phyloP scores from a whole-genome alignment of 2,888 invertebrate genomes.

The Acheta domesticus region DNA sequence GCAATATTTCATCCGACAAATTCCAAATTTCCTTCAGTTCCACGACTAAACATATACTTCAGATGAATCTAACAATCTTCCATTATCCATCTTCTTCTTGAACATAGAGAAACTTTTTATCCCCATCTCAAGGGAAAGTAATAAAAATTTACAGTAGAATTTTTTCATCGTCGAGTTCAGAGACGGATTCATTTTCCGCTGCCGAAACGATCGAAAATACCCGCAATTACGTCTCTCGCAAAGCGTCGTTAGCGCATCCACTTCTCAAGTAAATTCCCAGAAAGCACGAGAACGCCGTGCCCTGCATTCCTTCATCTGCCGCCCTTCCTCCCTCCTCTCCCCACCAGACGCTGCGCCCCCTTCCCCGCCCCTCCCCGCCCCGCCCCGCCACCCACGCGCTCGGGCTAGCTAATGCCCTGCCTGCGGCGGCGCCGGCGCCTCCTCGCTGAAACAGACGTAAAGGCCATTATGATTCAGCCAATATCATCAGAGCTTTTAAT shows the following conservation, averaged over 20 bases:
- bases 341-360: background rate
- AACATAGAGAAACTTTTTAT: too few species aligned
- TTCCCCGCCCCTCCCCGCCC: background rate
- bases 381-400: background rate
- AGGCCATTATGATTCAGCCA: slow-evolving; percentile 1
- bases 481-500: slow-evolving; percentile 18
- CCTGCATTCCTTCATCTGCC: background rate
- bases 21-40: too few species aligned
- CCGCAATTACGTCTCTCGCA: too few species aligned
- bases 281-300: background rate
- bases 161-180: too few species aligned
- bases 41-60: too few species aligned
- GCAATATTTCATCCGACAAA: too few species aligned
- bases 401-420: background rate
- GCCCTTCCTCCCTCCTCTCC: background rate
- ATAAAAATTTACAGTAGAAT: too few species aligned
- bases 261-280: background rate
- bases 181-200: too few species aligned
- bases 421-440: background rate
- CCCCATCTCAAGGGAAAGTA: too few species aligned
- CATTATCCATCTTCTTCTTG: too few species aligned
- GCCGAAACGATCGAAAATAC: too few species aligned
- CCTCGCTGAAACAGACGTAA: slow-evolving; percentile 1
- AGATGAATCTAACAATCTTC: too few species aligned
- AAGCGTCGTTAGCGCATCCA: background rate